phyloP scores from a whole-genome alignment of 2,797 vertebrate species.

The Galagoides demidoff region DNA sequence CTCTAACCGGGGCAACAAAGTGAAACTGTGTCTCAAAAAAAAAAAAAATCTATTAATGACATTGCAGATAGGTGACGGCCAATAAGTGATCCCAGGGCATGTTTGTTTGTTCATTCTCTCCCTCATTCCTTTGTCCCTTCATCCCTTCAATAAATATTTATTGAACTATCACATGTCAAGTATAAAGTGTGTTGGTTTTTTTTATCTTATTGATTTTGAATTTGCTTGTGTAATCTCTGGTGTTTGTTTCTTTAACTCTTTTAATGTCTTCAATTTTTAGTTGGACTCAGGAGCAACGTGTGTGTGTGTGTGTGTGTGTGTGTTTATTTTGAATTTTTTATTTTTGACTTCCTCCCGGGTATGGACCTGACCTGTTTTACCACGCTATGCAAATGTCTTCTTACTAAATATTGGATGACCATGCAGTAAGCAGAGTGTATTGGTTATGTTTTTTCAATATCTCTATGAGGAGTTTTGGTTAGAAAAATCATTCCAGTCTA shows the following conservation, averaged over 20 bases:
- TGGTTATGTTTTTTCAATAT: neutral
- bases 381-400: neutral
- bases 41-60: neutral
- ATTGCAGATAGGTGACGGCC: neutral
- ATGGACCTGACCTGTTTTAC: neutral
- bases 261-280: slow-evolving; percentile 24
- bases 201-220: slow-evolving; percentile 52
- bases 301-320: neutral
- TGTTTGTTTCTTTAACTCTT: slow-evolving; percentile 62
- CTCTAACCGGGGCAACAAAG: neutral
- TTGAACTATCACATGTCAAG: neutral
- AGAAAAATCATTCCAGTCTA: neutral
- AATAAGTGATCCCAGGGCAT: neutral
- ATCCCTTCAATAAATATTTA: slow-evolving; percentile 46
- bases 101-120: neutral
- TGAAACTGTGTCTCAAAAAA: neutral
- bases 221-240: slow-evolving; percentile 32
- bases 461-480: slow-evolving; percentile 16
- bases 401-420: slow-evolving; percentile 41
- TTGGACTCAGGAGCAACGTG: neutral
- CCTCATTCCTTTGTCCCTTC: slow-evolving; percentile 46
- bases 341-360: slow-evolving; percentile 36
- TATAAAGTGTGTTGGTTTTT: neutral
- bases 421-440: neutral
- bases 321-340: slow-evolving; percentile 44